These are phyloP conservation scores for Electrona antarctica DNA, from an alignment of 2,113 vertebrate species.

Conservation along the genomic window DNA sequence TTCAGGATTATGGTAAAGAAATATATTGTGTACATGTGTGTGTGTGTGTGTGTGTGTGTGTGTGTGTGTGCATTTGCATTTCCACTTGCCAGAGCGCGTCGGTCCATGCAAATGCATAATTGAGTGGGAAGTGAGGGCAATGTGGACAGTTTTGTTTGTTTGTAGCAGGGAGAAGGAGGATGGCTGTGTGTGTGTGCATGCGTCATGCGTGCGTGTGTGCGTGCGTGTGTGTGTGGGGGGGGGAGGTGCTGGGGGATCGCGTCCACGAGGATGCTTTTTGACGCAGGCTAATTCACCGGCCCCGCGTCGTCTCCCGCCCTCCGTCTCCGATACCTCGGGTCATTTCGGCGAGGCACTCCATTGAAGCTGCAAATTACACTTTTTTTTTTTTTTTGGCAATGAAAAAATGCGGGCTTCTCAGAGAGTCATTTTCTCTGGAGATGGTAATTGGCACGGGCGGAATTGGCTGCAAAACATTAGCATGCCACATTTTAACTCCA, in stretches of 20 bases:
- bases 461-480: too few relatives aligned
- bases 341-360: too few relatives aligned
- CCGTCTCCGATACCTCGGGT: background rate
- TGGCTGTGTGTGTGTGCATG: background rate
- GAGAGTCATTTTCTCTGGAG: too few relatives aligned
- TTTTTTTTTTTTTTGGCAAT: too few relatives aligned
- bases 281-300: conserved; percentile 14
- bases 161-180: too few relatives aligned
- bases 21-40: too few relatives aligned
- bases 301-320: background rate
- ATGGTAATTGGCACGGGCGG: too few relatives aligned
- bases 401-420: too few relatives aligned
- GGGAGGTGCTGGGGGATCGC: conserved; percentile 51
- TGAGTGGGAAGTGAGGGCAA: background rate
- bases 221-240: conserved; percentile 56
- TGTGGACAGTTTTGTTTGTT: too few relatives aligned
- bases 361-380: too few relatives aligned
- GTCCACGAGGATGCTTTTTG: conserved; percentile 55
- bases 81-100: background rate
- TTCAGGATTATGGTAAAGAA: too few relatives aligned
- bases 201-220: conserved; percentile 7
- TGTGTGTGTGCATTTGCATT: conserved; percentile 42
- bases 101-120: background rate
- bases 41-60: conserved; percentile 21
- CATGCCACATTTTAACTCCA: background rate